phyloP scores from a whole-genome alignment of 30 jellyfish, hydroid and myxozoan genomes.

The Turritopsis rubra region DNA sequence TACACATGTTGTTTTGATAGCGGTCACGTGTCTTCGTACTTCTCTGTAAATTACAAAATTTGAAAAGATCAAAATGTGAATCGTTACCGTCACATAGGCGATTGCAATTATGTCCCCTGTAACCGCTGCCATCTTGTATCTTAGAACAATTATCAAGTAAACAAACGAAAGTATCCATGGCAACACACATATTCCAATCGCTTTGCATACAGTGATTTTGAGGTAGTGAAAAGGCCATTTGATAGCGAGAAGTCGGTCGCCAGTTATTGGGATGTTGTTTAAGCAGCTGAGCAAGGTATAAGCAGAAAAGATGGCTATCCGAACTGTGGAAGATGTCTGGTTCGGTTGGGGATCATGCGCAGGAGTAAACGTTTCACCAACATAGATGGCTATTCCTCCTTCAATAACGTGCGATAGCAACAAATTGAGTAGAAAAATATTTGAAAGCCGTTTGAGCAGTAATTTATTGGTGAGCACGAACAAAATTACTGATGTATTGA shows the following conservation, averaged over 20 bases:
- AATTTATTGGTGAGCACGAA: not conserved
- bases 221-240: not conserved
- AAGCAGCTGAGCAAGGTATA: conserved; percentile 6
- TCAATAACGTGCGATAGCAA: not conserved
- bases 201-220: not conserved
- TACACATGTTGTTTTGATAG: not conserved
- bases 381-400: conserved; percentile 2
- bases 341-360: not conserved
- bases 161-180: not conserved
- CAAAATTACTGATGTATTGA: not conserved
- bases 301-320: conserved; percentile 2
- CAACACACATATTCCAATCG: not conserved
- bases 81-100: not conserved
- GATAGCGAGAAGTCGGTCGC: conserved; percentile 2
- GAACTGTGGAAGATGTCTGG: not conserved
- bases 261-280: conserved; percentile 1
- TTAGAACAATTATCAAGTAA: not conserved
- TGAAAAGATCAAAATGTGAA: not conserved
- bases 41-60: not conserved
- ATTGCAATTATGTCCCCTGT: not conserved
- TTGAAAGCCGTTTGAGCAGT: not conserved
- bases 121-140: not conserved
- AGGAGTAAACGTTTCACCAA: not conserved
- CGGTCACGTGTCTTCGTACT: not conserved
- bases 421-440: not conserved